These are phyloP conservation scores for Tretioscincus oriximinensis DNA, from an alignment of 2,113 vertebrate genomes.

Conservation along the genomic window DNA sequence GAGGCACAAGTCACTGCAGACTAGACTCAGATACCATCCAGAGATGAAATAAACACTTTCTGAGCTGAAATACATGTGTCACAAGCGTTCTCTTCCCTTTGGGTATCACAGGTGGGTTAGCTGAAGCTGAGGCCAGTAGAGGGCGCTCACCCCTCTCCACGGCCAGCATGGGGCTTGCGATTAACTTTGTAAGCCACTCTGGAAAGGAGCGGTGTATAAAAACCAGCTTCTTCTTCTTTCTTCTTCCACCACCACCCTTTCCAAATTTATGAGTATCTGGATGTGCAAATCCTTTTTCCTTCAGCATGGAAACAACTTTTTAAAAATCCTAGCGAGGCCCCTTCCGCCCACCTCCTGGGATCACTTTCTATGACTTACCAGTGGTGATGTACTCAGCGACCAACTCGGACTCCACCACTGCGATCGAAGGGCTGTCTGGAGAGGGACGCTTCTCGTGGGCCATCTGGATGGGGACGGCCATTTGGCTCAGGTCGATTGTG, in stretches of 20 bases:
- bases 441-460: slow-evolving; percentile 87
- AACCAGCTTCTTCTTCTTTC: too few species aligned
- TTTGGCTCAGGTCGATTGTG: slow-evolving; percentile 96
- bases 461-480: slow-evolving; percentile 95
- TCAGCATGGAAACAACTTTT: background rate
- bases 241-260: background rate
- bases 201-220: too few species aligned
- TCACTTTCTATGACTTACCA: slow-evolving; percentile 70
- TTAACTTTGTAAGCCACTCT: too few species aligned
- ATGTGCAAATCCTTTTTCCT: background rate
- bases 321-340: background rate
- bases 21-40: too few species aligned
- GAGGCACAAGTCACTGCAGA: too few species aligned
- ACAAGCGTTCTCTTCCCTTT: too few species aligned
- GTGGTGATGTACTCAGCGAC: slow-evolving; percentile 79
- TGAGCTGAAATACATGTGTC: too few species aligned
- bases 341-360: rapidly evolving
- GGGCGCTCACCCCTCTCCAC: too few species aligned
- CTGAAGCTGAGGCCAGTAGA: too few species aligned
- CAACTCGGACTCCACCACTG: slow-evolving; percentile 84
- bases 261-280: rapidly evolving
- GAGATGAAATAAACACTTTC: too few species aligned
- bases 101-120: too few species aligned
- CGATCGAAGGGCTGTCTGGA: slow-evolving; percentile 82
- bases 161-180: too few species aligned